Conservation (phyloP, 2,113 vertebrate genomes). For the Zosterops lateralis region DNA sequence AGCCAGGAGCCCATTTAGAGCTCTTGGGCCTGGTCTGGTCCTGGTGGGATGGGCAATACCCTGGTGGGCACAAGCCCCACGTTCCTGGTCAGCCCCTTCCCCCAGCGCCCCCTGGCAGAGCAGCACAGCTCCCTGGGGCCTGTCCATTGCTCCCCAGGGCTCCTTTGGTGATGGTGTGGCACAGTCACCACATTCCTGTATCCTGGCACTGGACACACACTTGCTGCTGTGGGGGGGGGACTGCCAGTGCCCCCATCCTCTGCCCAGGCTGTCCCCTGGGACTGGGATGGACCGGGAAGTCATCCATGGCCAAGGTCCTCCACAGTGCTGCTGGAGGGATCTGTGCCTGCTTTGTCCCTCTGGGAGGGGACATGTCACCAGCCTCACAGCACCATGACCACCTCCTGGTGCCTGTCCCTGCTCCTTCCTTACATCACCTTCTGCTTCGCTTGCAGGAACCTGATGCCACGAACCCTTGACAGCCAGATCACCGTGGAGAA, state of each 20-base stretch:
- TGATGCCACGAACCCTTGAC: conserved; percentile 91
- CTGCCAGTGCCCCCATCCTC: rapidly evolving
- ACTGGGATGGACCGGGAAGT: background rate
- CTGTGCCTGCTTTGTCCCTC: background rate
- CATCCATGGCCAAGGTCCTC: background rate
- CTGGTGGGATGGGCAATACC: background rate
- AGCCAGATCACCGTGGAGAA: conserved; percentile 96
- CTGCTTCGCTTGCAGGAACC: conserved; percentile 74
- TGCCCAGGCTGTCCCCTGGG: background rate
- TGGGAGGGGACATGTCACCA: rapidly evolving
- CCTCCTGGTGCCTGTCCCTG: rapidly evolving
- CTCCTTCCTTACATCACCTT: conserved; percentile 1
- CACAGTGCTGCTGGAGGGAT: background rate
- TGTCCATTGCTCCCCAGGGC: background rate
- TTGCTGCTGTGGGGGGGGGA: rapidly evolving
- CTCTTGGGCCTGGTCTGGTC: background rate
- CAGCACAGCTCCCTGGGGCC: background rate
- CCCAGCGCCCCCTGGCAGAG: rapidly evolving
- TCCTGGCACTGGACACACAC: background rate
- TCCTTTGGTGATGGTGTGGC: background rate
- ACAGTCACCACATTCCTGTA: background rate
- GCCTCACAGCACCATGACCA: rapidly evolving
- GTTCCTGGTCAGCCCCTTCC: background rate
- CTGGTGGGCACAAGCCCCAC: background rate
- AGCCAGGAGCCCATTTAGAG: background rate